phyloP scores from a whole-genome alignment of 2,888 invertebrate species.

The Nezara viridula region DNA sequence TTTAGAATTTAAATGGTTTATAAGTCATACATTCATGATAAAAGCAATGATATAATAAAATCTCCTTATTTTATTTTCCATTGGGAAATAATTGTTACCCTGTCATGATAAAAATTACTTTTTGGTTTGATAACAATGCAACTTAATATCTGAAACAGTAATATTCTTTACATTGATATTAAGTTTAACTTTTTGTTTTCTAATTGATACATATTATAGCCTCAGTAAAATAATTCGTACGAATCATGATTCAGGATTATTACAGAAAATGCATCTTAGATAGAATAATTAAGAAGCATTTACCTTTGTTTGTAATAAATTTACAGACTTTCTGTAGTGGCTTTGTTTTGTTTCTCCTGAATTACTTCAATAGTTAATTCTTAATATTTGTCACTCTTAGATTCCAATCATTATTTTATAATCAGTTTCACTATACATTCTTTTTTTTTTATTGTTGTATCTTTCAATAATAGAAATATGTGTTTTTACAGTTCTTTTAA shows the following conservation, averaged over 20 bases:
- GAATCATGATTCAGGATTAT: not conserved
- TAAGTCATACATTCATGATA: not conserved
- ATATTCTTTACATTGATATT: not conserved
- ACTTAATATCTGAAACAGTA: not conserved
- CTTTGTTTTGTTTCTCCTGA: not conserved
- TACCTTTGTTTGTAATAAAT: not conserved
- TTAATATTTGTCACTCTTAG: not conserved
- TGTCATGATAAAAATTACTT: not conserved
- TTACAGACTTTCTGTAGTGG: not conserved
- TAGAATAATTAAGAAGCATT: not conserved
- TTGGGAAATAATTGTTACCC: not conserved
- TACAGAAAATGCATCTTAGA: not conserved
- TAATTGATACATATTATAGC: not conserved
- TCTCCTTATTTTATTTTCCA: not conserved
- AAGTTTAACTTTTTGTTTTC: not conserved
- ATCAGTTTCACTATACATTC: not conserved
- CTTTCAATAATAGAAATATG: not conserved
- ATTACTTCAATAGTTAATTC: not conserved
- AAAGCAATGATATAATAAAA: not conserved
- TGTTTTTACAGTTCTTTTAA: not conserved
- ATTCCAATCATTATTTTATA: not conserved
- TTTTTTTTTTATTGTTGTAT: not conserved
- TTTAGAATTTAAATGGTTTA: not conserved
- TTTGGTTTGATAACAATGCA: not conserved
- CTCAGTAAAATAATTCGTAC: not conserved